Evolutionary conservation across 1,140 invertebrate genomes (phyloP).

Genomic region (Trichomalopsis sarcophagae): DNA sequence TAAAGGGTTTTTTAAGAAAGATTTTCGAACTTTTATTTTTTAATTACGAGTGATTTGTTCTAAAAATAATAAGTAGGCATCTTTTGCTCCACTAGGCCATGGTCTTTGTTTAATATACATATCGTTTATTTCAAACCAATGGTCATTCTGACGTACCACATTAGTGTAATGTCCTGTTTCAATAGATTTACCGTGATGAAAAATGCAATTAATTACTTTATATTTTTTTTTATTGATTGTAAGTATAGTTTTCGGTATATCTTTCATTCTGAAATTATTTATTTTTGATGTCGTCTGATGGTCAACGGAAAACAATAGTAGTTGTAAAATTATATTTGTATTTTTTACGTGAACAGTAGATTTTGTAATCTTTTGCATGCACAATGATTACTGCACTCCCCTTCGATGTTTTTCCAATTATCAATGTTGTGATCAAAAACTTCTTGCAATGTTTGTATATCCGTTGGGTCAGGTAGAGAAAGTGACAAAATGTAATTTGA

Average conservation of each 20-base stretch:
- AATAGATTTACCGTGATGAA: constrained; percentile 2
- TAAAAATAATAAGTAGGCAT: constrained; percentile 22
- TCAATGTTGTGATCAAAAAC: background rate
- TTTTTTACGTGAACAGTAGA: background rate
- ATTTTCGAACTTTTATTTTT: too few species aligned
- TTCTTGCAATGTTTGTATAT: background rate
- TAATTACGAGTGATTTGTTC: too few species aligned
- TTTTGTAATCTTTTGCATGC: background rate
- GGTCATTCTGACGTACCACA: background rate
- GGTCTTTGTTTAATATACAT: background rate
- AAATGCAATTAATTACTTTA: constrained; percentile 23
- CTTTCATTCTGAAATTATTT: constrained; percentile 4
- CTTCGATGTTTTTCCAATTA: constrained; percentile 14
- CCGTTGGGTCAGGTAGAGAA: background rate
- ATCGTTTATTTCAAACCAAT: constrained; percentile 18
- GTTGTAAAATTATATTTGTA: constrained; percentile 9
- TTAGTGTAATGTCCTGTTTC: constrained; percentile 16
- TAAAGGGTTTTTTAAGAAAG: too few species aligned
- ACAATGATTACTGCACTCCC: background rate
- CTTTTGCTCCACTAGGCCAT: constrained; percentile 13
- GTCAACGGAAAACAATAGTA: background rate
- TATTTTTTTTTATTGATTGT: background rate
- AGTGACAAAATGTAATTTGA: constrained; percentile 13
- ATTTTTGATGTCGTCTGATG: background rate
- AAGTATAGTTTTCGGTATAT: background rate